These are phyloP conservation scores for Fissipunctia ypsillon DNA, from an alignment of 2,888 invertebrate species.

Conservation along the genomic window DNA sequence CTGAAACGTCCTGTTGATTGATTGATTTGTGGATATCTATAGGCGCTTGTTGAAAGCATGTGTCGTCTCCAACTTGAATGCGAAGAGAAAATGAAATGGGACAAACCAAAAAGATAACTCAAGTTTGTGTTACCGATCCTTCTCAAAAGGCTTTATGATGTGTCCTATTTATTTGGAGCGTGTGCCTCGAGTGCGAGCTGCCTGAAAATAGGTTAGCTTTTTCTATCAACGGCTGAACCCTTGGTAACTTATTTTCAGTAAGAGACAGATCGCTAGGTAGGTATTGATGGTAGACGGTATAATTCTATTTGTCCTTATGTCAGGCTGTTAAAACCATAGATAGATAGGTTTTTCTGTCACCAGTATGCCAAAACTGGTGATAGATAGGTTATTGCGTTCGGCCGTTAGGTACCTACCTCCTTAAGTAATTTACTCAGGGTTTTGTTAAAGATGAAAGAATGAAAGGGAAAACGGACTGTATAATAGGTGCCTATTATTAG, in stretches of 20 bases:
- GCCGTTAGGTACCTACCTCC: too few relatives aligned
- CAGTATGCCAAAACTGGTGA: too few relatives aligned
- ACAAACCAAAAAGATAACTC: constrained; percentile 6
- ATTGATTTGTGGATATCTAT: constrained; percentile 35
- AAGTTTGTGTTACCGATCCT: not conserved
- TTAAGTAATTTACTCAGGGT: not conserved
- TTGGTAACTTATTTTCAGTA: too few relatives aligned
- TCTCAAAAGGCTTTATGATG: not conserved
- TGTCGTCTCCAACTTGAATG: not conserved
- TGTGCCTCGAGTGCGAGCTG: too few relatives aligned
- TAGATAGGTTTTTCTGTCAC: too few relatives aligned
- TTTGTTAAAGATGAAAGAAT: not conserved
- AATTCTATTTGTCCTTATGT: too few relatives aligned
- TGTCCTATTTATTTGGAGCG: not conserved
- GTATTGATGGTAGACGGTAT: too few relatives aligned
- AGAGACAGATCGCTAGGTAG: too few relatives aligned
- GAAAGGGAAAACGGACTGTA: not conserved
- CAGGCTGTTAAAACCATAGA: too few relatives aligned
- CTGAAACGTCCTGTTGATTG: constrained; percentile 51
- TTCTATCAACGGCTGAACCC: too few relatives aligned
- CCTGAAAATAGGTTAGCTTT: not conserved
- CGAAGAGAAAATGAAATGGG: constrained; percentile 19
- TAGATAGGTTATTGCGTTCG: too few relatives aligned
- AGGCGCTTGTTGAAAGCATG: constrained; percentile 3
- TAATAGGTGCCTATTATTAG: not conserved